These are phyloP conservation scores for Aphrophora alni DNA, from an alignment of 2,888 invertebrate genomes.

Conservation along the genomic window DNA sequence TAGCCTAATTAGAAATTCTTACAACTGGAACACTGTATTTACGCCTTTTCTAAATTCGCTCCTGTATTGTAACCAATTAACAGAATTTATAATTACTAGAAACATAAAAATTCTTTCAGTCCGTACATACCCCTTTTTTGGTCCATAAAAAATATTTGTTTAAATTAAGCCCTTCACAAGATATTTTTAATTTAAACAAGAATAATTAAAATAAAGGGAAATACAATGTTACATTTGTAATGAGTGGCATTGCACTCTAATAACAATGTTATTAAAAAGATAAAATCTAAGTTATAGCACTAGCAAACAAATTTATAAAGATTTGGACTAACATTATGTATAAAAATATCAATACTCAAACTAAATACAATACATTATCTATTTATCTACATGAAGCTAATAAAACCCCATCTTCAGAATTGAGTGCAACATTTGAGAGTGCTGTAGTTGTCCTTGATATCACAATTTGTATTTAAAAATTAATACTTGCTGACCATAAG, in stretches of 20 bases:
- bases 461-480: neutral
- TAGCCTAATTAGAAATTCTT: neutral
- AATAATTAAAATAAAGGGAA: neutral
- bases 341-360: conserved; percentile 36
- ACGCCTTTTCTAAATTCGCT: neutral
- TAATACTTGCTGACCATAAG: neutral
- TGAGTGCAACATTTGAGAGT: neutral
- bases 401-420: neutral
- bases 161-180: neutral
- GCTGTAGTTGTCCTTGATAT: neutral
- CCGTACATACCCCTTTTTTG: neutral
- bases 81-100: neutral
- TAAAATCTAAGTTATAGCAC: neutral
- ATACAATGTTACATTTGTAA: neutral
- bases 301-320: conserved; percentile 27
- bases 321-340: conserved; percentile 29
- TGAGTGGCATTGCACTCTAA: neutral
- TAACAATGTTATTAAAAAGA: neutral
- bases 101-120: neutral
- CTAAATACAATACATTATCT: conserved; percentile 31
- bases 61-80: neutral
- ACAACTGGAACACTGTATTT: neutral
- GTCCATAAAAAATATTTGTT: neutral
- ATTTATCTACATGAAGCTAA: neutral
- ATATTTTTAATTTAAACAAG: neutral